Evolutionary conservation across 2,888 invertebrate species (phyloP), one percentile per base, ranked within the genome.

Genomic region (Pyrrhosoma nymphula): DNA sequence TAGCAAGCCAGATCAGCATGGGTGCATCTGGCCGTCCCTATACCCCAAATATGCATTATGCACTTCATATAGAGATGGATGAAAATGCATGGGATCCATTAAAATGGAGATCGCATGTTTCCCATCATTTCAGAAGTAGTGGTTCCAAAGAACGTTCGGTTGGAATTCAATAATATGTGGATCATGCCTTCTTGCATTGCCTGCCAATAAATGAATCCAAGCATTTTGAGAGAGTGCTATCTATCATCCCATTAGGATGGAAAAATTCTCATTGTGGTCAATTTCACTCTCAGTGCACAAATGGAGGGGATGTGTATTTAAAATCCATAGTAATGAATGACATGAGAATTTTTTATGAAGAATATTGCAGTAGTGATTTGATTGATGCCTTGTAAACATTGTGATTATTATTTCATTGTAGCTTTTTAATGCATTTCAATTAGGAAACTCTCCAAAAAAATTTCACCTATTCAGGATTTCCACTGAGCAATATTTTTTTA

Each of bases 401-500:
- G 90, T 56, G 23, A 35, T 91, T 60, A 6, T 91, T 56, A 26
- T 60, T 30, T 60, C 30, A 91, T 18, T 35, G 35, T 91, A 35
- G 60, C 56, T 35, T 35, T 56, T 60, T 35, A 60, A 35, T 55
- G 18, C 30, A 56, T 56, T 90, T 16, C 12, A 60, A 91, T 91
- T 90, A 56, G 56, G 26, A 56, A 56, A 20, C 30, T 35, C 90
- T 56, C n/a, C 26, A 16, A 18, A 90, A 90, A 90, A 30, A 56
- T 26, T 90, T 30, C n/a, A n/a, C 60, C 90, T 60, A 91, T 60
- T 91, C 56, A 91, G 60, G 82, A 82, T 82, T 82, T 82, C 82
- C 82, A 82, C 82, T 82, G 82, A 82, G 82, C 82, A 35, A 82
- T 82, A 82, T 82, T 35, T 55, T 35, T 91, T 60, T 91, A 60